Base-by-base conservation (phyloP, 2,888 invertebrate species). In the Pseudolycoriella hygida region DNA sequence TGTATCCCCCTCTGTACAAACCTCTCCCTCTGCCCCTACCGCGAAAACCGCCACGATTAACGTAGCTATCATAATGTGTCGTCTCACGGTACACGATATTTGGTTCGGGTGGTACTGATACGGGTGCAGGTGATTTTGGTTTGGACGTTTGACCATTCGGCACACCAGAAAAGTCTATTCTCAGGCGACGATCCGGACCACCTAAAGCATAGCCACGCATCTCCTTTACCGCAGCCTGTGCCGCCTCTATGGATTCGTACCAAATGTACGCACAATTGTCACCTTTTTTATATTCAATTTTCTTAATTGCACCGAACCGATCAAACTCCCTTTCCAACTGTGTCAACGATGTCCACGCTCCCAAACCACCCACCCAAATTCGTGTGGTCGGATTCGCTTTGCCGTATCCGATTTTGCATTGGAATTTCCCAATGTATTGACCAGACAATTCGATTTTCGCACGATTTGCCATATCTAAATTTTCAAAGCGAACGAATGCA, bases 321-420 rank as follows among this genome's bases (percentile, higher is more conserved):
- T 97, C 96, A 67, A 98, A 97, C 63, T 98, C 97, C 43, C 90
- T 73, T 61, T 93, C 92, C 14, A 98, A 66, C 55, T 89, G 87
- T 2, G 90, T 85, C 31, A 89, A 79, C 2, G 89, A 92, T 2
- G 94, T 89, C 96, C 96, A 94, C 0, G 89, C 85, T 0, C 96
- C 96, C 6, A 97, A 70, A 17, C 96, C 94, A 43, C 98, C 98
- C 1, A 98, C 89, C 96, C 97, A 98, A 47, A 98, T 85, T 47
- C 92, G 77, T 8, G 92, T 89, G 0, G 96, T 94, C 1, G 96
- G 92, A n/a, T 90, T 92, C 1, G 92, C 92, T 68, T 98, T 98
- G 2, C 97, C 98, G 66, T 97, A 98, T 12, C 97, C 97, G 60
- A 99, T 97, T 67, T 98, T 97, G 63, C 96, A 94, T 67, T 94